phyloP scores from a whole-genome alignment of 2,113 vertebrate genomes.

The Dermatemys mawii region DNA sequence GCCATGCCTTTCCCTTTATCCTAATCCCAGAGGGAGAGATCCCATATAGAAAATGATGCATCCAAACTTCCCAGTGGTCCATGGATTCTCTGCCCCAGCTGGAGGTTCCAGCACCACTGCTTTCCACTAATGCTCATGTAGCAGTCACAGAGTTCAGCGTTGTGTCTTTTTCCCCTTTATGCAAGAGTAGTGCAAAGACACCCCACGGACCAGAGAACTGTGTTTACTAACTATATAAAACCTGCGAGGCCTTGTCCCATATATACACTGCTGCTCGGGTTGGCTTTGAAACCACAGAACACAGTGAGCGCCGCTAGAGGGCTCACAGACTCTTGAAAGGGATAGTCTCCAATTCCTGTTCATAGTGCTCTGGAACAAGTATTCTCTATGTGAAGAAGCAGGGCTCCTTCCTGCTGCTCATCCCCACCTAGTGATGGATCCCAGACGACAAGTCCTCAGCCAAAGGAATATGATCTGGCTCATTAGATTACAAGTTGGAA shows the following conservation, averaged over 20 bases:
- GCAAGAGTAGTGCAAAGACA: too few species aligned
- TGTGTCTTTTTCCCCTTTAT: too few species aligned
- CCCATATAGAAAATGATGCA: too few species aligned
- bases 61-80: too few species aligned
- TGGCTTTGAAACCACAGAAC: not conserved
- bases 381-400: not conserved
- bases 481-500: conserved; percentile 43
- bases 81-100: too few species aligned
- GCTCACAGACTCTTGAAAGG: not conserved
- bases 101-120: too few species aligned
- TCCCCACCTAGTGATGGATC: conserved; percentile 39
- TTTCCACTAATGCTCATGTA: too few species aligned
- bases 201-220: not conserved
- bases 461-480: not conserved
- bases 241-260: accelerated
- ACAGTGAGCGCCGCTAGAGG: not conserved
- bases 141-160: too few species aligned
- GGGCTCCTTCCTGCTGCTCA: not conserved
- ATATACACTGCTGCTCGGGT: not conserved
- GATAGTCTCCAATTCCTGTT: not conserved
- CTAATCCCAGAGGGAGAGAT: too few species aligned
- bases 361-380: accelerated
- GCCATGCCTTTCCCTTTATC: too few species aligned
- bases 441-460: conserved; percentile 42
- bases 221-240: not conserved